Base-by-base conservation (phyloP, 2,888 invertebrate species). In the Nomada fucata region DNA sequence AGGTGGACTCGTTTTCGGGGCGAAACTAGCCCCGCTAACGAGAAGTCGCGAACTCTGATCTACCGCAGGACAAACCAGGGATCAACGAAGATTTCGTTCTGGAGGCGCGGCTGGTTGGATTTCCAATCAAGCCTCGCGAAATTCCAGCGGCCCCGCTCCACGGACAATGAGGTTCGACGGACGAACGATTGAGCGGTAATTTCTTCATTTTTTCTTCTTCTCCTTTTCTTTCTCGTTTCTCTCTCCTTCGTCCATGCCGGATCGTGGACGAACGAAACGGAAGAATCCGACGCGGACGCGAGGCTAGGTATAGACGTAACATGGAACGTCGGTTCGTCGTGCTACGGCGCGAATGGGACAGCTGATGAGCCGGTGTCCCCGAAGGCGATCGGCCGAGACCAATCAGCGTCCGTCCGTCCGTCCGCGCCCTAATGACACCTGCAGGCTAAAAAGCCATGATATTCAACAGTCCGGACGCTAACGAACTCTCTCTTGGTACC, bases 381-480 rank as follows among this genome's bases (percentile, higher is more conserved):
- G 87, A 88, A 79, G 92, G 92, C 92, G 89, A 92, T 91, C 89
- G 91, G 89, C 90, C 89, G 91, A 91, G 91, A 91, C 92, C 92
- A 92, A 92, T 92, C 91, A 92, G 90, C 91, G 88, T 89, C 83
- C 86, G 87, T 87, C 89, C 85, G 86, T 86, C 85, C 88, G 88
- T 91, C 88, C 91, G 89, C 89, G 88, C 89, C 89, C 91, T 92
- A 93, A 92, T 93, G 92, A 92, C 93, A 93, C 92, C 93, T 92
- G 91, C 91, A 90, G 92, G 92, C 92, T 91, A 92, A 91, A 92
- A 90, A 90, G 92, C 90, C 92, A 93, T 92, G 92, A 93, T 93
- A 93, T 92, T 91, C 91, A 91, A 90, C 90, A 90, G 88, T 84
- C 76, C 80, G 78, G 79, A 82, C 91, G 90, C 91, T 92, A 92